phyloP scores from a whole-genome alignment of 2,113 vertebrate genomes.

The Ophthalmolycus amberensis region DNA sequence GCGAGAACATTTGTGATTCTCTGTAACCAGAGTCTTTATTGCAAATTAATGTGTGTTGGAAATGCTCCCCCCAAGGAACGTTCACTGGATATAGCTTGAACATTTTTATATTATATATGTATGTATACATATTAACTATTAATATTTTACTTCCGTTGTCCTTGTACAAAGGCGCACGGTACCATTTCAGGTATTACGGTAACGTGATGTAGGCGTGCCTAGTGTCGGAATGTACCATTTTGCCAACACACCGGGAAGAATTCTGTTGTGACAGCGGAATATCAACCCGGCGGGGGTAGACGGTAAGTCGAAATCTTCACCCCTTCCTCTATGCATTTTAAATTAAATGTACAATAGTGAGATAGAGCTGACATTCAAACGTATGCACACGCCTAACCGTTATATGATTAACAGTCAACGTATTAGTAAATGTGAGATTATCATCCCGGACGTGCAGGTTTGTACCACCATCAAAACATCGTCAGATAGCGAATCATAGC shows the following conservation, averaged over 20 bases:
- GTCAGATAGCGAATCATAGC: constrained; percentile 58
- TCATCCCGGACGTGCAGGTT: constrained; percentile 50
- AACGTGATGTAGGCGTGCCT: constrained; percentile 36
- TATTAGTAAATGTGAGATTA: constrained; percentile 1
- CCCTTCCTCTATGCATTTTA: not conserved
- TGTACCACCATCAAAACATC: constrained; percentile 50
- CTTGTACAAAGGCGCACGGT: not conserved
- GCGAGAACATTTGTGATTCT: constrained; percentile 29
- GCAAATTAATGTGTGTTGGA: not conserved
- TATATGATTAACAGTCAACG: fast-evolving
- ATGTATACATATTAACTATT: not conserved
- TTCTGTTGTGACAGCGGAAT: constrained; percentile 76
- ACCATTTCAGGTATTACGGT: constrained; percentile 26
- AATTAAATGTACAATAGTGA: not conserved
- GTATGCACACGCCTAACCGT: fast-evolving
- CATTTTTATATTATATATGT: not conserved
- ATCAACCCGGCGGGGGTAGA: constrained; percentile 69
- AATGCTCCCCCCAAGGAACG: fast-evolving
- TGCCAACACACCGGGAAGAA: constrained; percentile 49
- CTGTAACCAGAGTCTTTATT: not conserved
- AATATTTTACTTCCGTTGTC: not conserved
- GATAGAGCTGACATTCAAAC: not conserved
- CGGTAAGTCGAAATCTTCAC: constrained; percentile 56
- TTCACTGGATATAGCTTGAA: fast-evolving
- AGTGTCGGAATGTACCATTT: constrained; percentile 74